These are phyloP conservation scores for Capitulum mitella DNA, from an alignment of 2,888 invertebrate species.

Conservation along the genomic window DNA sequence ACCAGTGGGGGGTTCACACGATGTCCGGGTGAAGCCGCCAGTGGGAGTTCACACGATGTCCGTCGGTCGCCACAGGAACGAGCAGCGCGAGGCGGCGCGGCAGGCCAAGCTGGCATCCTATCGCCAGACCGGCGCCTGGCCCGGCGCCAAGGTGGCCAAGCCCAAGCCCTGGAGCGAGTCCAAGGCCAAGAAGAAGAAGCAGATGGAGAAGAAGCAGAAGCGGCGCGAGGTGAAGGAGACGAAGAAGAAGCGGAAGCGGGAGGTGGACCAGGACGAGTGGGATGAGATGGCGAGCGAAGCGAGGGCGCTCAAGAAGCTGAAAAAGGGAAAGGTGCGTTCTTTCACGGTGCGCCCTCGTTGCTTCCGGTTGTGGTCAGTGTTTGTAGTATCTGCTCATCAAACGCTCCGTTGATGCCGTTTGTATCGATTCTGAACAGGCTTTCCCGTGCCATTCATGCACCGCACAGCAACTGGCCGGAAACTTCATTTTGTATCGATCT, in stretches of 20 bases:
- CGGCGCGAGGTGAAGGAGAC: slow-evolving; percentile 49
- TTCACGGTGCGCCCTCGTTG: too few relatives aligned
- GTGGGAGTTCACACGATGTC: neutral
- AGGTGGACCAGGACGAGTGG: slow-evolving; percentile 42
- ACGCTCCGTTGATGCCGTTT: too few relatives aligned
- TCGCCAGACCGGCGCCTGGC: slow-evolving; percentile 68
- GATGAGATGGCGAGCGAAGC: slow-evolving; percentile 51
- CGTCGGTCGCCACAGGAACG: slow-evolving; percentile 49
- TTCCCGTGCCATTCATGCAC: too few relatives aligned
- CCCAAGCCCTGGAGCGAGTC: slow-evolving; percentile 58
- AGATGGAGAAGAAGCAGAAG: slow-evolving; percentile 51
- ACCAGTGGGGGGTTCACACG: too few relatives aligned
- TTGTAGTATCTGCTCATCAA: too few relatives aligned
- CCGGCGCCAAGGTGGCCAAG: slow-evolving; percentile 51
- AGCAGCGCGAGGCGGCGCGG: slow-evolving; percentile 64
- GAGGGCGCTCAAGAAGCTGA: slow-evolving; percentile 73
- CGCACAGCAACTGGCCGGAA: too few relatives aligned
- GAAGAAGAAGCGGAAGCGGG: slow-evolving; percentile 47
- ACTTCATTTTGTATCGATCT: too few relatives aligned
- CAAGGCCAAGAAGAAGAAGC: slow-evolving; percentile 61
- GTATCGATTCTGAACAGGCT: too few relatives aligned
- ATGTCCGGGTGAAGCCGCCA: too few relatives aligned
- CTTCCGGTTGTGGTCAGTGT: too few relatives aligned
- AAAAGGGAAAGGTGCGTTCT: slow-evolving; percentile 61
- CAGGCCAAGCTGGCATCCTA: slow-evolving; percentile 62